These are phyloP conservation scores for Myripristis murdjan DNA, from an alignment of 2,797 vertebrate species.

Conservation along the genomic window DNA sequence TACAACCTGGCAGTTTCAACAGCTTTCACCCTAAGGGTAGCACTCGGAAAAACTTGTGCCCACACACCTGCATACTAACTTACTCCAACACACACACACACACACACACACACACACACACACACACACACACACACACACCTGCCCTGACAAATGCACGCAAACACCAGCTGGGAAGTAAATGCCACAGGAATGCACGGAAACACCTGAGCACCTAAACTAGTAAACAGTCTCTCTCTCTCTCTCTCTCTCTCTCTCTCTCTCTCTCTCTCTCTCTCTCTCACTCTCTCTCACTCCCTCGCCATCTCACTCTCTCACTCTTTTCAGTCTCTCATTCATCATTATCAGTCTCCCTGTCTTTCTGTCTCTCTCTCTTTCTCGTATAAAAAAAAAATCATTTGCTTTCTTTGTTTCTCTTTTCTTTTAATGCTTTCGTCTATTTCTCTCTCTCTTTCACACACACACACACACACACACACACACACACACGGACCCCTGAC, in stretches of 20 bases:
- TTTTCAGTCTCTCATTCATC: neutral
- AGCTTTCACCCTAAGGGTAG: constrained; percentile 54
- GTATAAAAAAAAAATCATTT: no score
- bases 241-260: neutral
- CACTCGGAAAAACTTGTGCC: constrained; percentile 24
- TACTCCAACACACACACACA: constrained; percentile 10
- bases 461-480: constrained; percentile 16
- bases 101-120: constrained; percentile 25
- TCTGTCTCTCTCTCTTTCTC: no score
- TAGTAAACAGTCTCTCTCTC: neutral
- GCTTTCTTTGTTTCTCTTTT: neutral
- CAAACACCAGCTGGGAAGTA: constrained; percentile 52
- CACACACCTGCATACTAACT: constrained; percentile 47
- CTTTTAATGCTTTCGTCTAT: neutral
- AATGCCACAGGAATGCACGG: constrained; percentile 53
- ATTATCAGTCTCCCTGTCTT: neutral
- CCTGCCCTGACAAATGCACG: constrained; percentile 34
- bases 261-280: neutral
- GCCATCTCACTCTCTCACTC: neutral
- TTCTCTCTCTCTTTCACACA: neutral
- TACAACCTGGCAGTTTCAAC: constrained; percentile 57
- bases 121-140: constrained; percentile 19
- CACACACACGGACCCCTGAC: constrained; percentile 1
- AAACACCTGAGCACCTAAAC: constrained; percentile 47
- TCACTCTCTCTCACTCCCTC: neutral